Conservation (phyloP, 2,797 vertebrate species). For the Pygocentrus nattereri region DNA sequence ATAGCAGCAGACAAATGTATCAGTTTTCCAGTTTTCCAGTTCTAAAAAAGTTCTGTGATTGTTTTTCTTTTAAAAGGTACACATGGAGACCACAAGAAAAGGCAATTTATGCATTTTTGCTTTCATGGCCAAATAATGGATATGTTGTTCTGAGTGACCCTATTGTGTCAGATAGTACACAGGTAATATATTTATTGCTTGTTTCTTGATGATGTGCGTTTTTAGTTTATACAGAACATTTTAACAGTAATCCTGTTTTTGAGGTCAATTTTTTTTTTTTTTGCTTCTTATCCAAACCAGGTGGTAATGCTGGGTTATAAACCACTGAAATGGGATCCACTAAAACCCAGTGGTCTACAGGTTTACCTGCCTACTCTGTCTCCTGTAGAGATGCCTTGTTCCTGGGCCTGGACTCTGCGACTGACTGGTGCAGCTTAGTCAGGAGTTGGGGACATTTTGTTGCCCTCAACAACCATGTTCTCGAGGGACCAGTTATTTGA, state of each 20-base stretch:
- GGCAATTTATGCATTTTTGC: slow-evolving; percentile 84
- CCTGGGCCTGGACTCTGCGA: slow-evolving; percentile 91
- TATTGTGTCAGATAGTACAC: slow-evolving; percentile 61
- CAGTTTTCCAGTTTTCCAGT: no score
- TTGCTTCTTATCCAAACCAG: slow-evolving; percentile 68
- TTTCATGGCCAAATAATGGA: slow-evolving; percentile 86
- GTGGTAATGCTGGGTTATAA: slow-evolving; percentile 86
- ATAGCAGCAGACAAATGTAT: no score
- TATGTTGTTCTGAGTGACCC: slow-evolving; percentile 83
- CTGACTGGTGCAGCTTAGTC: slow-evolving; percentile 78
- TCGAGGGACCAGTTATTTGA: neutral
- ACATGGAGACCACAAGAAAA: slow-evolving; percentile 81
- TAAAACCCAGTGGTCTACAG: slow-evolving; percentile 78
- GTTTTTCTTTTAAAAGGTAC: slow-evolving; percentile 81
- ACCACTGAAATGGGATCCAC: slow-evolving; percentile 80
- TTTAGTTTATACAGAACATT: neutral
- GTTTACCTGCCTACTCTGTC: slow-evolving; percentile 81
- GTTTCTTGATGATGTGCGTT: slow-evolving; percentile 67
- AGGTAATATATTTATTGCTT: slow-evolving; percentile 42
- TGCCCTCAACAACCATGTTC: neutral
- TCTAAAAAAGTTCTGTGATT: no score
- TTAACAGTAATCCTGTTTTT: neutral
- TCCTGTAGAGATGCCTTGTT: slow-evolving; percentile 78
- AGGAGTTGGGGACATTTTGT: slow-evolving; percentile 10
- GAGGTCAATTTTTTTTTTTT: neutral